These are phyloP conservation scores for Polypedilum vanderplanki DNA, from an alignment of 1,140 invertebrate species.

Conservation along the genomic window DNA sequence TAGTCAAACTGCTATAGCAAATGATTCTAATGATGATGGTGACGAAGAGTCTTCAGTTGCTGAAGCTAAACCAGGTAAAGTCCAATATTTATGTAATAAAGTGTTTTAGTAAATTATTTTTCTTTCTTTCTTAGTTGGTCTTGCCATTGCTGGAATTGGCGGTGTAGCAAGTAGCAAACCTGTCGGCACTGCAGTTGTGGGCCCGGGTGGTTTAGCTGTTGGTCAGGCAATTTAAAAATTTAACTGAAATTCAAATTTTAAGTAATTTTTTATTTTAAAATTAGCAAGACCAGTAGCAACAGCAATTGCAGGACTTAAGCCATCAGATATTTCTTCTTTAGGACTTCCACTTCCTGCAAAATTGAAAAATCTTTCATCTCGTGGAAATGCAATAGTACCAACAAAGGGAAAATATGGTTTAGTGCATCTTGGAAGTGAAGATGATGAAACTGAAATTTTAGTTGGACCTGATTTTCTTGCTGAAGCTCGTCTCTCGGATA, in stretches of 20 bases:
- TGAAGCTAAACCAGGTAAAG: slow-evolving; percentile 59
- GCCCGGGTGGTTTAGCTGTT: slow-evolving; percentile 56
- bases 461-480: slow-evolving; percentile 20
- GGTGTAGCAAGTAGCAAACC: slow-evolving; percentile 56
- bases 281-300: slow-evolving; percentile 56
- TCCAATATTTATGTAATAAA: neutral
- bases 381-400: neutral
- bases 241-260: neutral
- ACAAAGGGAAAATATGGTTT: slow-evolving; percentile 19
- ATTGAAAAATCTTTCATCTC: neutral
- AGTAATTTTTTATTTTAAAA: neutral
- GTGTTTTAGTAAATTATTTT: slow-evolving; percentile 14
- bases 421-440: neutral
- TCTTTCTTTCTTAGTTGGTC: slow-evolving; percentile 40
- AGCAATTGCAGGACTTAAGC: slow-evolving; percentile 59
- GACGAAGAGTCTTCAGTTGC: slow-evolving; percentile 56
- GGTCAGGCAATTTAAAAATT: neutral
- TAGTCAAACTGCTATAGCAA: slow-evolving; percentile 38
- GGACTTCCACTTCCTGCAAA: slow-evolving; percentile 35
- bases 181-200: slow-evolving; percentile 57
- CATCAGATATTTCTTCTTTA: slow-evolving; percentile 46
- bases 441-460: neutral
- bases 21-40: slow-evolving; percentile 48
- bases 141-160: slow-evolving; percentile 54
- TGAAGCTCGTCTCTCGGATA: neutral